A percentile compares a stretch with the other conserved stretches of the same genome.
phyloP scores from a whole-genome alignment of 2,113 vertebrate genomes.

The Carassius carassius region DNA sequence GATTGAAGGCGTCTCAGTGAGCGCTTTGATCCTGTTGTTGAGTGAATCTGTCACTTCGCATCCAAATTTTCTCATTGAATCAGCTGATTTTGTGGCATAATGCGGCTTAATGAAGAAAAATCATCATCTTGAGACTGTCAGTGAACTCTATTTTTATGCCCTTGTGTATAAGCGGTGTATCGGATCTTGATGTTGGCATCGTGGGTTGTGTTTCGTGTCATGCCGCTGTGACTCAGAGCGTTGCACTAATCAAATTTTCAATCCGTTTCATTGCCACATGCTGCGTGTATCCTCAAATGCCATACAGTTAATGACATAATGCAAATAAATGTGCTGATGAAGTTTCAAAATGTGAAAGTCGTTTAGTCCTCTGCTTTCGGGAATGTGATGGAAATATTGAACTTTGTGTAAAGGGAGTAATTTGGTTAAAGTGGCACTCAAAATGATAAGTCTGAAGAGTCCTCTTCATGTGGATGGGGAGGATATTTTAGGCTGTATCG shows the following conservation, averaged over 20 bases:
- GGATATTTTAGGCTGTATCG: slow-evolving; percentile 17
- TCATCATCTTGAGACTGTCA: background rate
- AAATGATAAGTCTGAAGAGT: slow-evolving; percentile 23
- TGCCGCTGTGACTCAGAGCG: background rate
- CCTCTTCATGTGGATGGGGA: slow-evolving; percentile 13
- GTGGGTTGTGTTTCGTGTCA: background rate
- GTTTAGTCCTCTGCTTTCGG: background rate
- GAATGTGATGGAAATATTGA: slow-evolving; percentile 13
- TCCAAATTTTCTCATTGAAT: slow-evolving; percentile 4
- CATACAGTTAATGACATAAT: slow-evolving; percentile 4
- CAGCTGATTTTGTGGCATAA: slow-evolving; percentile 3
- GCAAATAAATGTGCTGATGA: slow-evolving; percentile 22
- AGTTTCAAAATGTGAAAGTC: background rate
- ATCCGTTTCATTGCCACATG: background rate
- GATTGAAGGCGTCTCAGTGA: slow-evolving; percentile 11
- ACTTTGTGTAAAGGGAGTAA: slow-evolving; percentile 17
- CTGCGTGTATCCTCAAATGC: slow-evolving; percentile 10
- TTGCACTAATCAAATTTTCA: slow-evolving; percentile 27
- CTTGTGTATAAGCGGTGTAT: background rate
- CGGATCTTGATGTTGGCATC: background rate
- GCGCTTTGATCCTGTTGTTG: slow-evolving; percentile 7
- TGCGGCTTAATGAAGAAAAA: background rate
- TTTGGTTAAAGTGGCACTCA: slow-evolving; percentile 21
- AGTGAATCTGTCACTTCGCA: background rate
- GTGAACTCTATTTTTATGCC: slow-evolving; percentile 19